These are phyloP conservation scores for Dicerorhinus sumatrensis DNA, from an alignment of 2,113 vertebrate genomes.

Conservation along the genomic window DNA sequence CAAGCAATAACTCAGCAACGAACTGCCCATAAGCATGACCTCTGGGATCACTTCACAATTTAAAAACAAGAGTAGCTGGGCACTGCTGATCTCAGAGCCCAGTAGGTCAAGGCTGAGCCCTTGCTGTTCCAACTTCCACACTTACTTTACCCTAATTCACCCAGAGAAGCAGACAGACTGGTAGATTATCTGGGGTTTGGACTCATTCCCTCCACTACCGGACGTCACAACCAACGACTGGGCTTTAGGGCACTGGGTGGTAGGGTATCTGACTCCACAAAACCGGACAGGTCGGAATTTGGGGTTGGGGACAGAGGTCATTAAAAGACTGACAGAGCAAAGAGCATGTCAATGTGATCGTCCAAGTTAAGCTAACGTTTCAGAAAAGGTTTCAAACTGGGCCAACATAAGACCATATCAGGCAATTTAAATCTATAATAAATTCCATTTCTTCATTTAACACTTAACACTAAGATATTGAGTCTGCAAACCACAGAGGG, in stretches of 20 bases:
- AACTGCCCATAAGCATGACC: neutral
- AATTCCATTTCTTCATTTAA: neutral
- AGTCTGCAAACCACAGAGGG: neutral
- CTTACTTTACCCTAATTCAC: neutral
- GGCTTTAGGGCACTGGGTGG: neutral
- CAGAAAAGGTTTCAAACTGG: neutral
- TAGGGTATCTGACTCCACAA: neutral
- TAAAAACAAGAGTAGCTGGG: constrained; percentile 56
- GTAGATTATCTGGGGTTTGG: neutral
- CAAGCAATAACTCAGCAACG: neutral
- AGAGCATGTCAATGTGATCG: neutral
- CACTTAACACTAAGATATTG: neutral
- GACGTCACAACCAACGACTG: neutral
- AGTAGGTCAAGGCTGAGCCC: constrained; percentile 1
- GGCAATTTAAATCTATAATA: constrained; percentile 18
- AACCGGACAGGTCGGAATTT: neutral
- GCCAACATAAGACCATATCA: neutral
- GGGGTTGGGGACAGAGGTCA: neutral
- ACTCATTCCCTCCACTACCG: neutral
- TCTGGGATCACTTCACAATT: constrained; percentile 33
- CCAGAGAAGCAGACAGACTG: neutral
- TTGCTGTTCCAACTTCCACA: neutral
- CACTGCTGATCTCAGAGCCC: neutral
- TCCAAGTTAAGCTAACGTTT: neutral
- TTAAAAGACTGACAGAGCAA: constrained; percentile 13